Conservation (phyloP, 2,113 vertebrate genomes). For the Pyxicephalus adspersus region DNA sequence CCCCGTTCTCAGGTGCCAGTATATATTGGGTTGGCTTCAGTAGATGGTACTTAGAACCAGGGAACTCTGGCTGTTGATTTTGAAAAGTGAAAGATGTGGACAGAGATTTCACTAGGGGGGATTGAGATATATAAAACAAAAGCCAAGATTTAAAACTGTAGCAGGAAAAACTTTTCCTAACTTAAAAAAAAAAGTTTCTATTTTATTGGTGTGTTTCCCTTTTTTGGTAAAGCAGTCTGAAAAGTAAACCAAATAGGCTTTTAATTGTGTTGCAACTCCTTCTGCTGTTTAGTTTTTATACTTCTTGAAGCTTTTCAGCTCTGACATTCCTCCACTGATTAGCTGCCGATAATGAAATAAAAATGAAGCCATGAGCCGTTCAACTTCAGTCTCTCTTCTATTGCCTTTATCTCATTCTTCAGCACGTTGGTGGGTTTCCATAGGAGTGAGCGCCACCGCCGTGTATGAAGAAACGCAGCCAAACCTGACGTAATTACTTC, state of each 20-base stretch:
- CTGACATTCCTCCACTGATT: neutral
- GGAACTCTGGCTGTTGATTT: no score
- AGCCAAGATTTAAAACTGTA: neutral
- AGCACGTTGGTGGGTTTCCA: neutral
- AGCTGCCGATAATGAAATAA: constrained; percentile 19
- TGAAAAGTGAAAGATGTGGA: no score
- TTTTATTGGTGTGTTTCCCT: neutral
- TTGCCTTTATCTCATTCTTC: neutral
- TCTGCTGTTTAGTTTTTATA: neutral
- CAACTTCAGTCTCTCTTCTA: neutral
- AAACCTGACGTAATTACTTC: neutral
- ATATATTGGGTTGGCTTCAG: no score
- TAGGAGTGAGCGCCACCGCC: constrained; percentile 1
- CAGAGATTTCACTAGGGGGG: no score
- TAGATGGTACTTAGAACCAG: no score
- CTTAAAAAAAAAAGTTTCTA: no score
- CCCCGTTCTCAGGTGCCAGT: no score
- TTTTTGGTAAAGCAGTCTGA: neutral
- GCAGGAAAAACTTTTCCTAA: neutral
- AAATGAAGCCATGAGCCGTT: neutral
- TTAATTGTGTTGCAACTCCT: neutral
- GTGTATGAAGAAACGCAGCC: neutral
- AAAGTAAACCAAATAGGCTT: neutral
- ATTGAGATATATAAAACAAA: no score
- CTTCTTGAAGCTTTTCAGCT: neutral